Conservation (phyloP, 2,888 invertebrate species). For the Mythimna vitellina region DNA sequence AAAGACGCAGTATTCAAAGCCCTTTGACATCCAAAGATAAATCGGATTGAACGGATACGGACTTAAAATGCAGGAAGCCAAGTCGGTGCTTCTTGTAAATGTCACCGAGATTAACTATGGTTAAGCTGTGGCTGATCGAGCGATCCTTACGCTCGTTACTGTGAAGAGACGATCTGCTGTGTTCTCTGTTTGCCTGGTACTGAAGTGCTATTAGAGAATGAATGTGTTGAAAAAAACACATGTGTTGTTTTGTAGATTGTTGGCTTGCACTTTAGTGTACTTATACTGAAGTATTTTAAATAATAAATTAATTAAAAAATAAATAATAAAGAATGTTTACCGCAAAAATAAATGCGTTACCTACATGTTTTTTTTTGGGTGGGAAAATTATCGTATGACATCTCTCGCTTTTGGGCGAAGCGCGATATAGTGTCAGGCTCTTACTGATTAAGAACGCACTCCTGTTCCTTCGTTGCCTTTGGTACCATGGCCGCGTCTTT, state of each 20-base stretch:
- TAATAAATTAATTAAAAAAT: too few species aligned
- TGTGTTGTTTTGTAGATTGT: not conserved
- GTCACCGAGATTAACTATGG: constrained; percentile 50
- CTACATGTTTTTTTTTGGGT: too few species aligned
- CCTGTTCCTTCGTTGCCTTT: too few species aligned
- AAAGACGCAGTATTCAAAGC: constrained; percentile 11
- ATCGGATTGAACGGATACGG: constrained; percentile 43
- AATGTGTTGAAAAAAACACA: not conserved
- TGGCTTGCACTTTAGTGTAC: too few species aligned
- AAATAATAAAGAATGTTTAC: not conserved
- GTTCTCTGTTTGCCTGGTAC: constrained; percentile 37
- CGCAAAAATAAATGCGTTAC: not conserved
- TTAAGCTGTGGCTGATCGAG: constrained; percentile 50
- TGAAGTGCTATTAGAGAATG: not conserved
- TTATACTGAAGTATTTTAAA: too few species aligned
- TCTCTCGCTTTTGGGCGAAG: too few species aligned
- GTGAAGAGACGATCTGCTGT: constrained; percentile 21
- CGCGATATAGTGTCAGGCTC: too few species aligned
- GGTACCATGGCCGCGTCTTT: too few species aligned
- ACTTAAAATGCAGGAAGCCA: constrained; percentile 49
- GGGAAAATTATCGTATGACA: too few species aligned
- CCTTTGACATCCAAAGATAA: constrained; percentile 48
- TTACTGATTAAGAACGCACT: too few species aligned
- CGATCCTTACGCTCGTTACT: constrained; percentile 42
- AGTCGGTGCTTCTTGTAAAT: constrained; percentile 35